Conservation (phyloP, 2,888 invertebrate genomes). For the Melanargia galathea region DNA sequence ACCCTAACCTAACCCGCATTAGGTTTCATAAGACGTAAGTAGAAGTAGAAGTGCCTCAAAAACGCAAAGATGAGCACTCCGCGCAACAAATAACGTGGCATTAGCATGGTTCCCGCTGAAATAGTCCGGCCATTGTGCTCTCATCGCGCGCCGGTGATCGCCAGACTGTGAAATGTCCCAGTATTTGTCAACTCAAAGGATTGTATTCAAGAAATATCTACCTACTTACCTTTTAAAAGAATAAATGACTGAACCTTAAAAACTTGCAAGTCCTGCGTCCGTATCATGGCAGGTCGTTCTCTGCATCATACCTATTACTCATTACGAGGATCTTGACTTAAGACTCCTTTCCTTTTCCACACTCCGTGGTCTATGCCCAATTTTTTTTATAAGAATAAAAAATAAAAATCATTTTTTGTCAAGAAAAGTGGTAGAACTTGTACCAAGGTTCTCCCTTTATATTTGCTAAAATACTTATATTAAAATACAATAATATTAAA, state of each 20-base stretch:
- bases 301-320: too few relatives aligned
- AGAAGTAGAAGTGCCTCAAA: constrained; percentile 13
- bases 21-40: background rate
- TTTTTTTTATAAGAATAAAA: too few relatives aligned
- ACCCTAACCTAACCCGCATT: too few relatives aligned
- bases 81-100: constrained; percentile 40
- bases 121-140: constrained; percentile 45
- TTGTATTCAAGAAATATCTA: constrained; percentile 34
- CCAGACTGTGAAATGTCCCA: constrained; percentile 76
- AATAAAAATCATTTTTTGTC: too few relatives aligned
- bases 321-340: too few relatives aligned
- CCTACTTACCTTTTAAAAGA: background rate
- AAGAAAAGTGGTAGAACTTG: too few relatives aligned
- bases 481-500: too few relatives aligned
- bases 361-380: too few relatives aligned
- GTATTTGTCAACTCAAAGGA: constrained; percentile 48
- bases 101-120: constrained; percentile 39
- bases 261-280: background rate
- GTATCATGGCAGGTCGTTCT: background rate
- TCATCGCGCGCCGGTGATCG: constrained; percentile 47
- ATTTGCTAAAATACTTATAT: too few relatives aligned
- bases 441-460: too few relatives aligned
- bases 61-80: constrained; percentile 26
- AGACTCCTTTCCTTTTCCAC: too few relatives aligned
- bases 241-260: constrained; percentile 6